Base-by-base conservation (phyloP, 1,140 invertebrate genomes). In the Sinella curviseta region DNA sequence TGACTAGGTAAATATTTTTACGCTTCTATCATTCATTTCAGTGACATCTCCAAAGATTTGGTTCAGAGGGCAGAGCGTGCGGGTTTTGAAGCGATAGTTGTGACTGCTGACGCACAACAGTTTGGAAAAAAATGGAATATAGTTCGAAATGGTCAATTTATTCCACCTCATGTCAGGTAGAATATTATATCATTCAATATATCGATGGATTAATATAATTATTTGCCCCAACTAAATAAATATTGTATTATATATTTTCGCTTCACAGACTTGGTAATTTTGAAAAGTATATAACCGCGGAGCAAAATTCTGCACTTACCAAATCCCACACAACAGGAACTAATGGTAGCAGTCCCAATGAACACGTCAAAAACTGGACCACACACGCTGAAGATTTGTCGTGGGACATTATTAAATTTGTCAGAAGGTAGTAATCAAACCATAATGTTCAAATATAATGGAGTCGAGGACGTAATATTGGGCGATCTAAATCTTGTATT, bases 1-100 rank as follows among this genome's bases (percentile, higher is more conserved):
- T n/a, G n/a, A n/a, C n/a, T n/a, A n/a, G n/a, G n/a, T n/a, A n/a
- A n/a, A n/a, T n/a, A n/a, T n/a, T n/a, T n/a, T n/a, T n/a, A n/a
- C n/a, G n/a, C n/a, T n/a, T n/a, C n/a, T n/a, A n/a, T n/a, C n/a
- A n/a, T n/a, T n/a, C n/a, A 12, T 48, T 20, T 48, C 8, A 48
- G 95, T 67, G 87, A 92, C 24, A 87, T 96, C 0, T 96, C 95
- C 0, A 87, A 88, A 81, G 88, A 91, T 82, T 87, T 98, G 74
- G 91, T 98, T 1, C 83, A 87, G 78, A 89, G 96, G 82, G 96
- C 94, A 0, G 95, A 97, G 86, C 90, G 88, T 78, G 90, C 92
- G n/a, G 95, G 94, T 24, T 98, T 92, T 84, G 78, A 82, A 75
- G 82, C 82, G 20, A 65, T 82, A 0, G 82, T 82, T 0, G 20